Evolutionary conservation across 2,797 vertebrate species (phyloP).

Genomic region (Chaetodon trifasciatus): DNA sequence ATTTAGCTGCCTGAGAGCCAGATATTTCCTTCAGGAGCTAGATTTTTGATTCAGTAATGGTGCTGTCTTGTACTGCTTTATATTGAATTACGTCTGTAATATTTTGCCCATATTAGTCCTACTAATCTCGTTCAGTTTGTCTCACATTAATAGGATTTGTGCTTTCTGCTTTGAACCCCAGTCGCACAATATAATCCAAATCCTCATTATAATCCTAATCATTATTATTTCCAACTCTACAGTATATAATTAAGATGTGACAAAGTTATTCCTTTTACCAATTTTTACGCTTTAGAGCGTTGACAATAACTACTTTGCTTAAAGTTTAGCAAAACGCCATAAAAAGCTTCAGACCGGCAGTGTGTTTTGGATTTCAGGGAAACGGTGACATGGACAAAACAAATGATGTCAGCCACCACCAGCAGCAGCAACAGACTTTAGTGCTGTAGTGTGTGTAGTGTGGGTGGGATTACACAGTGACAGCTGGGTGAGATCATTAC

Average conservation of each 20-base stretch:
- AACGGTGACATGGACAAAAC: slow-evolving; percentile 66
- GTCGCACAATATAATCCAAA: background rate
- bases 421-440: slow-evolving; percentile 36
- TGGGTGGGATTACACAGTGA: slow-evolving; percentile 79
- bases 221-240: background rate
- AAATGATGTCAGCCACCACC: slow-evolving; percentile 70
- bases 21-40: too few relatives aligned
- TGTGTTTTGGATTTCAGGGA: slow-evolving; percentile 63
- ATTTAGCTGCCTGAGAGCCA: too few relatives aligned
- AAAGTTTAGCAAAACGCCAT: background rate
- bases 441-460: slow-evolving; percentile 38
- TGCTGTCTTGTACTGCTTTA: background rate
- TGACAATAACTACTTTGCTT: background rate
- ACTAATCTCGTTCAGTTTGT: background rate
- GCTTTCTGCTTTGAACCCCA: background rate
- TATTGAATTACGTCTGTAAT: background rate
- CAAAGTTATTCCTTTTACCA: background rate
- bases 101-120: background rate
- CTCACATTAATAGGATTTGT: background rate
- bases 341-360: slow-evolving; percentile 7
- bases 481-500: slow-evolving; percentile 83
- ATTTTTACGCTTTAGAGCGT: background rate
- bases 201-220: background rate
- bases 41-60: background rate
- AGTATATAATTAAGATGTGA: background rate